These are phyloP conservation scores for Ligdia adustata DNA, from an alignment of 2,888 invertebrate species.

Conservation along the genomic window DNA sequence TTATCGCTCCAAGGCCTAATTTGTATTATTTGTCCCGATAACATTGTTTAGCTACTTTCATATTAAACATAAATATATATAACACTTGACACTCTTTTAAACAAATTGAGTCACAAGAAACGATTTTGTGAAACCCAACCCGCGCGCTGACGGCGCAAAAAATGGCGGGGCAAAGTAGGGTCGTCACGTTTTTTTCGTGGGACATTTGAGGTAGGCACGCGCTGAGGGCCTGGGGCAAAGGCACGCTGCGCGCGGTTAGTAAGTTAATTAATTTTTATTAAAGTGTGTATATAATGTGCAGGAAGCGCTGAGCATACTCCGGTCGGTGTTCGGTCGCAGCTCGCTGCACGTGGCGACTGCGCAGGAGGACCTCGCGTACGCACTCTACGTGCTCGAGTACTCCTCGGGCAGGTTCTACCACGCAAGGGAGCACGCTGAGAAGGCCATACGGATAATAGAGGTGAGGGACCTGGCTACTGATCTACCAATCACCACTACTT, in stretches of 20 bases:
- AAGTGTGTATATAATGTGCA: slow-evolving; percentile 51
- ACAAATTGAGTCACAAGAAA: slow-evolving; percentile 3
- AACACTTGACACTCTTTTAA: slow-evolving; percentile 8
- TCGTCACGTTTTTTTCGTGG: slow-evolving; percentile 12
- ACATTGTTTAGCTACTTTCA: slow-evolving; percentile 11
- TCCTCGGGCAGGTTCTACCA: slow-evolving; percentile 93
- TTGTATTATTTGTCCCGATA: slow-evolving; percentile 2
- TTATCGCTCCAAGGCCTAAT: slow-evolving; percentile 2
- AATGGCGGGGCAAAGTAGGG: slow-evolving; percentile 2
- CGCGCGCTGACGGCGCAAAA: slow-evolving; percentile 7
- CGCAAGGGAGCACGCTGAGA: slow-evolving; percentile 92
- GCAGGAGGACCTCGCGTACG: slow-evolving; percentile 96
- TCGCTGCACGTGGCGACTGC: slow-evolving; percentile 95
- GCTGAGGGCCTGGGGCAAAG: slow-evolving; percentile 14
- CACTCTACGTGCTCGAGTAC: slow-evolving; percentile 96
- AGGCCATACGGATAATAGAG: slow-evolving; percentile 90
- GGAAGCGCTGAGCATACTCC: slow-evolving; percentile 89
- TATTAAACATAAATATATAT: slow-evolving; percentile 11
- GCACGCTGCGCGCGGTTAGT: slow-evolving; percentile 11
- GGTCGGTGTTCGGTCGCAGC: slow-evolving; percentile 90
- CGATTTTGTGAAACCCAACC: slow-evolving; percentile 8
- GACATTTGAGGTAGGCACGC: slow-evolving; percentile 15
- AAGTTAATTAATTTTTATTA: slow-evolving; percentile 2
- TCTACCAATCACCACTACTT: no score
- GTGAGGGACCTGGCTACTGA: no score